Base-by-base conservation (phyloP, 2,888 invertebrate genomes). In the Tachystola acroxantha region DNA sequence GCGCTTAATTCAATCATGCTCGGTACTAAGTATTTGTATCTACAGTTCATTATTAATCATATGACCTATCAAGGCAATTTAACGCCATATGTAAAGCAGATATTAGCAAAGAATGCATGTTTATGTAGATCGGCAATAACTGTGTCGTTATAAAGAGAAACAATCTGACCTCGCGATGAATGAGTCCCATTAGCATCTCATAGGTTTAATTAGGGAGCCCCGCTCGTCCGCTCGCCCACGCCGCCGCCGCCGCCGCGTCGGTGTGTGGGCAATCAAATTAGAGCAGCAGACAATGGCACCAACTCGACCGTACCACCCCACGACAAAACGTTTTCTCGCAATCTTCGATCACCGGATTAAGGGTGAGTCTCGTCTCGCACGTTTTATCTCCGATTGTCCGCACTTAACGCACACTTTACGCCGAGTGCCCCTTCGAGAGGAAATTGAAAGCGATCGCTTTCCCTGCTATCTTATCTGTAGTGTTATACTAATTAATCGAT, bases 401-500 rank as follows among this genome's bases (percentile, higher is more conserved):
- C 86, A 85, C 85, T 86, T 84, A 82, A 84, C 84, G 82, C 82
- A 53, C 77, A 85, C 86, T 85, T 84, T 80, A 81, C 78, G 77
- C 81, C 75, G 76, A 85, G 82, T 80, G 79, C 78, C 86, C 84
- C 81, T 81, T 16, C 81, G 65, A 77, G 79, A 81, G 84, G 80
- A 84, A 86, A 86, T 86, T 85, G 86, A 86, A 86, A 84, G 79
- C 84, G 86, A 86, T 86, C 80, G 78, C 79, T 82, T 84, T 80
- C 70, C 80, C 70, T 64, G 60, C 74, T 84, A 85, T 86, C 85
- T 84, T 84, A 84, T 86, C 85, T 75, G 64, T 76, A 74, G 84
- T 80, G 84, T 77, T 76, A 70, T 72, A 84, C 82, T 86, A 86
- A 86, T 86, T 86, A 86, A 86, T 85, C 81, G 85, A 80, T 76